phyloP scores from a whole-genome alignment of 37 sponge, comb jelly and placozoan species.

The Ephydatia muelleri region DNA sequence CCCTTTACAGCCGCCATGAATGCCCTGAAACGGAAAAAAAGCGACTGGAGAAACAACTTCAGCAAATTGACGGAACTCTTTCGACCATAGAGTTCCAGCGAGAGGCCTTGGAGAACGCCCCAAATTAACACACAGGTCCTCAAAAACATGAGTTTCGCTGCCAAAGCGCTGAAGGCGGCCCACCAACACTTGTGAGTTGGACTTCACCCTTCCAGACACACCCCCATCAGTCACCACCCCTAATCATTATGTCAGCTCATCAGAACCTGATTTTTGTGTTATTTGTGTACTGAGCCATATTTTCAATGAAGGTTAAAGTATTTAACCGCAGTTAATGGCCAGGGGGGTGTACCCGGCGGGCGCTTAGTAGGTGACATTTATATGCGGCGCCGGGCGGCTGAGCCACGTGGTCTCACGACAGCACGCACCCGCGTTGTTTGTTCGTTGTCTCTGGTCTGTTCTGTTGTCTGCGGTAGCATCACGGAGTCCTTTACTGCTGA shows the following conservation, averaged over 20 bases:
- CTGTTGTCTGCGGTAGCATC: too few species aligned
- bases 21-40: conserved; percentile 94
- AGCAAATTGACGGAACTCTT: conserved; percentile 94
- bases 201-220: not conserved
- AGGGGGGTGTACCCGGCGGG: not conserved
- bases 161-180: conserved; percentile 93
- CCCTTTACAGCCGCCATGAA: conserved; percentile 76
- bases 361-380: not conserved
- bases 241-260: not conserved
- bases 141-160: conserved; percentile 95
- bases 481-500: not conserved
- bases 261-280: not conserved
- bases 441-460: not conserved
- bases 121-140: conserved; percentile 95
- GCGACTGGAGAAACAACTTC: conserved; percentile 92
- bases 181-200: conserved; percentile 91
- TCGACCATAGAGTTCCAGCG: conserved; percentile 99
- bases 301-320: conserved; percentile 3
- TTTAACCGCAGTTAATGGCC: not conserved
- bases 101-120: conserved; percentile 97
- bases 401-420: not conserved
- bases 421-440: not conserved
- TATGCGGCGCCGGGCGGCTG: not conserved
- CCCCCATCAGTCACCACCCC: too few species aligned
- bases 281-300: too few species aligned